A percentile compares a stretch with the other conserved stretches of the same genome.
phyloP scores from a whole-genome alignment of 2,888 invertebrate genomes.

The Lottia scabra region DNA sequence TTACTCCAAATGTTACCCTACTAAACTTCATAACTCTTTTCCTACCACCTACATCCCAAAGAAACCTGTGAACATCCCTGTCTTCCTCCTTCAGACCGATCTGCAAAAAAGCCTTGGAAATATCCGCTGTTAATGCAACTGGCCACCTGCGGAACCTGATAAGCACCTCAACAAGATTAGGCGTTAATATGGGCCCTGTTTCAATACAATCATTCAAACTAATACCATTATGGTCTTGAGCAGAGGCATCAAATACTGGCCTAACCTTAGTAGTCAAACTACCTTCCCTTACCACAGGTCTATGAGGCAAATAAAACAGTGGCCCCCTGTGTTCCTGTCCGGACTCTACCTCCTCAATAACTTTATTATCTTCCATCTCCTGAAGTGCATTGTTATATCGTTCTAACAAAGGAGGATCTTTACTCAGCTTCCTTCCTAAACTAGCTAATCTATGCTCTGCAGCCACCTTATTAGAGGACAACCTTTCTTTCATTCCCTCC shows the following conservation, averaged over 20 bases:
- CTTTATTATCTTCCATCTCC: slow-evolving; percentile 7
- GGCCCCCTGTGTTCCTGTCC: background rate
- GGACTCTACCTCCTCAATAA: background rate
- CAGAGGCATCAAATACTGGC: too few relatives aligned
- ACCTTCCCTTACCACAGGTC: slow-evolving; percentile 17
- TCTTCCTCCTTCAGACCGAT: slow-evolving; percentile 22
- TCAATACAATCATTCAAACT: slow-evolving; percentile 39
- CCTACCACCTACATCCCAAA: slow-evolving; percentile 18
- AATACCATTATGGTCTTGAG: too few relatives aligned
- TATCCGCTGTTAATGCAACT: slow-evolving; percentile 32
- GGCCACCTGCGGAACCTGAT: slow-evolving; percentile 27
- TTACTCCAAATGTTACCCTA: slow-evolving; percentile 21
- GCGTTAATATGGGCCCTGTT: slow-evolving; percentile 29
- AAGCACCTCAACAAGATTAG: slow-evolving; percentile 23
- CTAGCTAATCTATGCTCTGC: too few relatives aligned
- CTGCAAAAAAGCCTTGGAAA: slow-evolving; percentile 27
- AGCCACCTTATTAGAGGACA: too few relatives aligned
- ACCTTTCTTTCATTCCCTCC: too few relatives aligned
- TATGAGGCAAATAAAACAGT: slow-evolving; percentile 22
- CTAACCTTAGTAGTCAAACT: too few relatives aligned
- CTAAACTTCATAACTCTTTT: slow-evolving; percentile 17
- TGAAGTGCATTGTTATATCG: background rate
- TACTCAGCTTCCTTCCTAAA: too few relatives aligned
- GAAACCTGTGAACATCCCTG: slow-evolving; percentile 26
- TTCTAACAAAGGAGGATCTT: too few relatives aligned